Evolutionary conservation across 1,140 invertebrate species (phyloP).

Genomic region (Diorhabda carinulata): DNA sequence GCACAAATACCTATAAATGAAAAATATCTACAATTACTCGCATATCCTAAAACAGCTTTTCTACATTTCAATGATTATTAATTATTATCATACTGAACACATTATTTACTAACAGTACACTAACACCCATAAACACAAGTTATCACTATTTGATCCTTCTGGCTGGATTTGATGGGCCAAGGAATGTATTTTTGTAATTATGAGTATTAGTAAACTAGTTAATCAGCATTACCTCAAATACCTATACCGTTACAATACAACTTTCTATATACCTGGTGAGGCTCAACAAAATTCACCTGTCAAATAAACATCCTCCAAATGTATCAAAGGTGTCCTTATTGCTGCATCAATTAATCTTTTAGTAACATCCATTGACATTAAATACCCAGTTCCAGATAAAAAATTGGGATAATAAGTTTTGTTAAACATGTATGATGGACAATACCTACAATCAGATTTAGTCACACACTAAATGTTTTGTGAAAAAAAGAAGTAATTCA

Average conservation of each 20-base stretch:
- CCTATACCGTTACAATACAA: not conserved
- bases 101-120: too few species aligned
- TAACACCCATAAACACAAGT: too few species aligned
- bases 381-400: conserved; percentile 76
- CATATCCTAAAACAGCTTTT: too few species aligned
- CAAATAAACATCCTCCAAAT: conserved; percentile 83
- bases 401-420: conserved; percentile 74
- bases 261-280: not conserved
- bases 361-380: conserved; percentile 69
- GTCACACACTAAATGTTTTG: not conserved
- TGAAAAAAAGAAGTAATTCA: too few species aligned
- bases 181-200: too few species aligned
- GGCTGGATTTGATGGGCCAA: too few species aligned
- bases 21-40: not conserved
- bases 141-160: too few species aligned
- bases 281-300: conserved; percentile 57
- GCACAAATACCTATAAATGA: conserved; percentile 28
- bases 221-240: too few species aligned
- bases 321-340: conserved; percentile 64
- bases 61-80: too few species aligned
- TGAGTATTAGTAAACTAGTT: too few species aligned
- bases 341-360: conserved; percentile 65
- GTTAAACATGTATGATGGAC: conserved; percentile 75
- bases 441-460: conserved; percentile 55
- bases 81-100: too few species aligned